A percentile compares a stretch with the other conserved stretches of the same genome.
Conservation (phyloP, 2,888 invertebrate species). For the Argynnis bischoffii region DNA sequence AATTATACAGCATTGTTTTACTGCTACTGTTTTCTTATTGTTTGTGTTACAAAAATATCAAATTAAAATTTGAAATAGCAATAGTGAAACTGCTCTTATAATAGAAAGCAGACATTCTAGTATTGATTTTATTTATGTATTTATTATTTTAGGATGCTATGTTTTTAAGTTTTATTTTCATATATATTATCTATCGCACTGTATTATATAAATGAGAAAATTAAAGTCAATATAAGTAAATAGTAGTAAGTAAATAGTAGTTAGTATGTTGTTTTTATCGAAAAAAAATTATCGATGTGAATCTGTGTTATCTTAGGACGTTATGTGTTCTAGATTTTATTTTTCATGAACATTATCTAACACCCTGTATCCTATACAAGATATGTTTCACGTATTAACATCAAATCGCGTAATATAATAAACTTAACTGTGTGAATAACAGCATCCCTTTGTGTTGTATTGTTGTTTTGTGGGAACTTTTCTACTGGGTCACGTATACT, state of each 20-base stretch:
- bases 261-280: too few species aligned
- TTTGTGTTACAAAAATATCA: neutral
- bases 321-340: too few species aligned
- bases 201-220: too few species aligned
- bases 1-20: slow-evolving; percentile 46
- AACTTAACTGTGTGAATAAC: slow-evolving; percentile 81
- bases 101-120: neutral
- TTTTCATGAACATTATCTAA: neutral
- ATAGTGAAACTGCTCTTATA: neutral
- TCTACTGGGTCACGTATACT: slow-evolving; percentile 41
- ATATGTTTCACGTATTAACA: slow-evolving; percentile 42
- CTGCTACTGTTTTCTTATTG: slow-evolving; percentile 16
- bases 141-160: too few species aligned
- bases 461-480: slow-evolving; percentile 76
- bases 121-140: too few species aligned
- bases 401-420: slow-evolving; percentile 62
- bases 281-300: too few species aligned
- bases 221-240: too few species aligned
- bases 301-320: too few species aligned
- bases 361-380: slow-evolving; percentile 3
- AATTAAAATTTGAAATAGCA: neutral
- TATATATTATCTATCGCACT: too few species aligned
- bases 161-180: too few species aligned
- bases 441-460: slow-evolving; percentile 77
- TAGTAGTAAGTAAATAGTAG: too few species aligned